These are phyloP conservation scores for Acheta domesticus DNA, from an alignment of 2,888 invertebrate genomes.

Conservation along the genomic window DNA sequence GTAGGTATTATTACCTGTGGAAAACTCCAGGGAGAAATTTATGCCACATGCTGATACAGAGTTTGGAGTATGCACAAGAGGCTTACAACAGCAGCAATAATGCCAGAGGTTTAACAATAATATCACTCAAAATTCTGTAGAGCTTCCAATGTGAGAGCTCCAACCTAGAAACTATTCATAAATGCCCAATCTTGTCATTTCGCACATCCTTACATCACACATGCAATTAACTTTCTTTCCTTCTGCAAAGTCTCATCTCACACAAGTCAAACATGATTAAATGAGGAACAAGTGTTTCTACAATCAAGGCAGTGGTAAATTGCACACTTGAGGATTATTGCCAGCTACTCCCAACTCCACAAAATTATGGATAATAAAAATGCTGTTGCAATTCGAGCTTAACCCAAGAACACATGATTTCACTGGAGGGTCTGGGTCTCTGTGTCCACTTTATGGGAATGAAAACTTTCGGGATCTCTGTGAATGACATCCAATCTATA, in stretches of 20 bases:
- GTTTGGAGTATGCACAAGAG: conserved; percentile 1
- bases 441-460: neutral
- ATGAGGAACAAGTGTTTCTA: neutral
- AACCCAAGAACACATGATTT: neutral
- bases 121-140: neutral
- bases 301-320: neutral
- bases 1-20: neutral
- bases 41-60: neutral
- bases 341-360: neutral
- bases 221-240: neutral
- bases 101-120: neutral
- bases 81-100: neutral
- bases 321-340: neutral
- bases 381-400: neutral
- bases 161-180: too few relatives aligned
- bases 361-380: neutral
- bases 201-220: neutral
- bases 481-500: neutral
- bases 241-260: neutral
- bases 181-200: too few relatives aligned
- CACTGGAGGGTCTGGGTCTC: neutral
- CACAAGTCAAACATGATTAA: neutral
- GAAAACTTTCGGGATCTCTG: neutral
- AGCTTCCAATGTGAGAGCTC: neutral
- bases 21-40: neutral